Base-by-base conservation (phyloP, 23 tunicate species). In the Halocynthia roretzi region DNA sequence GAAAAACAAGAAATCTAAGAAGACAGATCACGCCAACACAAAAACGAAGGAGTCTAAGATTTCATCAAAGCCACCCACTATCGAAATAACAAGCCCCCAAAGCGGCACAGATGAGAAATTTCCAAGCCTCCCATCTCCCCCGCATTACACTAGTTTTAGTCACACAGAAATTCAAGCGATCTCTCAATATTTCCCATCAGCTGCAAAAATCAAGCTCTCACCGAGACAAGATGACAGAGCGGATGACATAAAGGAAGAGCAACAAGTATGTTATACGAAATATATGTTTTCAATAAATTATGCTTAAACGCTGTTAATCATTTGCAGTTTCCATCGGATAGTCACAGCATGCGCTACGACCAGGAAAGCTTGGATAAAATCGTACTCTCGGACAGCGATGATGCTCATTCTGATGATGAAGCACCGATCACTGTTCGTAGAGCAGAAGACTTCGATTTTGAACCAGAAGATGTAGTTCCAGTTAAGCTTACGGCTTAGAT, bases 361-460 rank as follows among this genome's bases (percentile, higher is more conserved):
- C 77, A 56, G 17, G 83, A 69, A 80, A 80, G 83, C 65, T 55
- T 80, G 67, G 83, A 80, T 56, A 68, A 80, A 21, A 80, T 80
- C 61, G 62, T 68, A 15, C 56, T 80, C 10, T 80, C 83, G 23
- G 83, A 80, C 61, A 68, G 75, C 67, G 83, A 80, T 53, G 83
- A 80, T 20, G 83, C 67, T 51, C 83, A 80, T 52, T 74, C 78
- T 8, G 56, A 74, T 53, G 31, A 40, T 8, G 64, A 74, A 15
- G 7, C 62, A 21, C 61, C 78, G 56, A 31, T 51, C 12, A 51
- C 75, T 10, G 75, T 31, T 19, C 70, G 70, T 20, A 65, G 31
- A 15, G 19, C 19, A 10, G 70, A 65, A 1, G 19, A 10, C 22
- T 65, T 20, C 22, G 70, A 15, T 9, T 20, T 65, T 58, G 63